phyloP scores from a whole-genome alignment of 2,113 vertebrate genomes.

The Daubentonia madagascariensis region DNA sequence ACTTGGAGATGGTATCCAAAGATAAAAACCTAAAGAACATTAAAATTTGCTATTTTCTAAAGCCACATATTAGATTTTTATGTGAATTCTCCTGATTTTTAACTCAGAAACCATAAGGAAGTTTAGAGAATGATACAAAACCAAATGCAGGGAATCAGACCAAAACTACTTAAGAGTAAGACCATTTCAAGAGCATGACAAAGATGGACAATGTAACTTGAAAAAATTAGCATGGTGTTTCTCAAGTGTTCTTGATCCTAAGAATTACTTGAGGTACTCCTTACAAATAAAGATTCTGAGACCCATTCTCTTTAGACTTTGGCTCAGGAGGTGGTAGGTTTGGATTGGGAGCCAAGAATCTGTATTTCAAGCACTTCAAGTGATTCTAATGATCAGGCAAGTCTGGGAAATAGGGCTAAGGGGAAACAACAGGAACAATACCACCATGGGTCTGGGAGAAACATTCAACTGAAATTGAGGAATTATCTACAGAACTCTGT shows the following conservation, averaged over 20 bases:
- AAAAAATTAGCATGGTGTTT: not conserved
- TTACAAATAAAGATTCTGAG: not conserved
- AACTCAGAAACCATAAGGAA: not conserved
- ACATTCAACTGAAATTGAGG: constrained; percentile 27
- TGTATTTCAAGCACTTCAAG: not conserved
- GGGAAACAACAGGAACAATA: not conserved
- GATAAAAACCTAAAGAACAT: not conserved
- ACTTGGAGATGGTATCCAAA: not conserved
- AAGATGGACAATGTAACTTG: not conserved
- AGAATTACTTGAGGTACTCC: not conserved
- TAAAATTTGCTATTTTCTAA: not conserved
- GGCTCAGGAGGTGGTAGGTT: not conserved
- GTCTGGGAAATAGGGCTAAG: not conserved
- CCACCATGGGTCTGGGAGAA: not conserved
- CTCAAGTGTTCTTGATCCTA: not conserved
- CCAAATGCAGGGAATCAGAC: not conserved
- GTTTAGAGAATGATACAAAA: constrained; percentile 6
- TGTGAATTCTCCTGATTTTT: not conserved
- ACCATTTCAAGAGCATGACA: not conserved
- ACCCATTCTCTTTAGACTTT: not conserved
- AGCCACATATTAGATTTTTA: not conserved
- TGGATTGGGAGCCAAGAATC: not conserved
- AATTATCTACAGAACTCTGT: constrained; percentile 65
- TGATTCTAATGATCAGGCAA: not conserved
- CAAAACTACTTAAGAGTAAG: not conserved